Conservation (phyloP, 1,140 invertebrate species). For the Chrysomallon squamiferum region DNA sequence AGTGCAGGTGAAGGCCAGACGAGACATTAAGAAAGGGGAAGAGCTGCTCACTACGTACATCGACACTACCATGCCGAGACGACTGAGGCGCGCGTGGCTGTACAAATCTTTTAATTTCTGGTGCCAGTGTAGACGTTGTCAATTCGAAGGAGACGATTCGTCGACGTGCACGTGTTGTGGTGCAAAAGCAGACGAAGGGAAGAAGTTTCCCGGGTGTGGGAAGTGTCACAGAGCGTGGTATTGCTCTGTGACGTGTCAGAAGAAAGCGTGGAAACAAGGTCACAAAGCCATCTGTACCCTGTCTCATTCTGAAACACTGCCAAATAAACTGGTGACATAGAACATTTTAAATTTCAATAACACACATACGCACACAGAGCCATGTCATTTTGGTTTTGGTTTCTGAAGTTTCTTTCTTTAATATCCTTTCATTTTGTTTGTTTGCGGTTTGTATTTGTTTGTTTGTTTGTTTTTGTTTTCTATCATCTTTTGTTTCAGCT, state of each 20-base stretch:
- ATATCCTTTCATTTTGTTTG: no score
- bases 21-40: constrained; percentile 45
- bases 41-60: constrained; percentile 56
- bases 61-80: constrained; percentile 45
- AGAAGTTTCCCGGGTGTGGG: constrained; percentile 49
- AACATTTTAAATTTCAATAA: no score
- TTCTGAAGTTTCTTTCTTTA: no score
- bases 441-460: no score
- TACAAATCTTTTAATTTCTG: constrained; percentile 59
- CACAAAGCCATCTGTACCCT: constrained; percentile 47
- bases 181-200: constrained; percentile 29
- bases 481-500: no score
- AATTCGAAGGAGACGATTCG: constrained; percentile 51
- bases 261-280: constrained; percentile 47
- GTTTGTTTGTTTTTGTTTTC: no score
- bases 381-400: no score
- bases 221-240: constrained; percentile 58
- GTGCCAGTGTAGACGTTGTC: constrained; percentile 53
- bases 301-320: constrained; percentile 37
- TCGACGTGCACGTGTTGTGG: constrained; percentile 47
- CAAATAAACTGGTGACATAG: no score
- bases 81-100: constrained; percentile 51
- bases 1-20: constrained; percentile 43
- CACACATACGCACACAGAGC: no score
- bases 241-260: constrained; percentile 53